Conservation (phyloP, 2,113 vertebrate species). For the Leptobrachium ailaonicum region DNA sequence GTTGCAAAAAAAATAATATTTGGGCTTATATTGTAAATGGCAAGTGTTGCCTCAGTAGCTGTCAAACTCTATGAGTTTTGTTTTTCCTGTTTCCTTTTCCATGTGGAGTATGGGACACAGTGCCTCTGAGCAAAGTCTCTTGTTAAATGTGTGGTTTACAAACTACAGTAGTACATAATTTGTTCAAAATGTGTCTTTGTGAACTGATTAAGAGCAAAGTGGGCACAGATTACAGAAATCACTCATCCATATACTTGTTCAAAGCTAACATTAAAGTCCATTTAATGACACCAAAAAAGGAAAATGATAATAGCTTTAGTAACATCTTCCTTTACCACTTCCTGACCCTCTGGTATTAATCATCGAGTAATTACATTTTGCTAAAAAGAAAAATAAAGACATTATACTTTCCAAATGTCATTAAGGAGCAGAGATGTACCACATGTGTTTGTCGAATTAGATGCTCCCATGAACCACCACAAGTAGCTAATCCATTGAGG, state of each 20-base stretch:
- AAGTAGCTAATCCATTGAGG: too few species aligned
- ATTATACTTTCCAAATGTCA: too few species aligned
- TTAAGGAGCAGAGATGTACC: too few species aligned
- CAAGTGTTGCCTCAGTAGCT: constrained; percentile 98
- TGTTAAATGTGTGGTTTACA: constrained; percentile 86
- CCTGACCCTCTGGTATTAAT: too few species aligned
- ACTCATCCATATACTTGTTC: constrained; percentile 70
- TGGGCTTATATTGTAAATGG: constrained; percentile 99
- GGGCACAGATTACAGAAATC: constrained; percentile 63
- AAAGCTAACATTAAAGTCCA: constrained; percentile 68
- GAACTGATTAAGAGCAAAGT: constrained; percentile 78
- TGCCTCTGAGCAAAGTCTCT: constrained; percentile 86
- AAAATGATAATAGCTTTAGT: constrained; percentile 27
- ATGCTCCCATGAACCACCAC: too few species aligned
- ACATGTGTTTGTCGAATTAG: too few species aligned
- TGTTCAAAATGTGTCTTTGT: constrained; percentile 90
- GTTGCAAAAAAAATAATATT: constrained; percentile 99
- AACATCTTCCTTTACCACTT: not conserved
- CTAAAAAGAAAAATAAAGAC: too few species aligned
- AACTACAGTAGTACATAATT: constrained; percentile 84
- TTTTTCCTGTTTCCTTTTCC: constrained; percentile 86
- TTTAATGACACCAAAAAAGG: constrained; percentile 61
- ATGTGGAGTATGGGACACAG: constrained; percentile 83
- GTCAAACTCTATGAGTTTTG: constrained; percentile 99
- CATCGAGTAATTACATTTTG: too few species aligned